Base-by-base conservation (phyloP, 2,888 invertebrate genomes). In the Rhingia rostrata region DNA sequence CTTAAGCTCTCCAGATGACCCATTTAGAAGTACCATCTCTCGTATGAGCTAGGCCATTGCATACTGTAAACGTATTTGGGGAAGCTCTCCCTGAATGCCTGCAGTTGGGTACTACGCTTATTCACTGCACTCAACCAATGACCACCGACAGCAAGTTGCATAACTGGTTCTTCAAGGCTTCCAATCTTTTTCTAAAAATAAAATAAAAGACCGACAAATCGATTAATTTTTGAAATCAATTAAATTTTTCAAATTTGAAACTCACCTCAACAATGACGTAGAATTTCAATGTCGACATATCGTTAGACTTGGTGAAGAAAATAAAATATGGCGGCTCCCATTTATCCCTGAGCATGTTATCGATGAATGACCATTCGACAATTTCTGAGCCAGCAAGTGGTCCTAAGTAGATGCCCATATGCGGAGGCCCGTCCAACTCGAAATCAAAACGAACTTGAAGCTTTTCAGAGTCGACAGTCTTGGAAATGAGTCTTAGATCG, bases 91-190 rank as follows among this genome's bases (percentile, higher is more conserved):
- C 93, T 78, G 77, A 93, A 92, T 35, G 90, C 88, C 64, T 91
- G 85, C 86, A 92, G 93, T 53, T 92, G 92, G 7, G 91, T 89
- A 2, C 93, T 92, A 72, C 91, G 89, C 10, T 89, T 88, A 85
- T 92, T 91, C 45, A 92, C 91, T 32, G 92, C 91, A 84, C 93
- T 92, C 6, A 92, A 90, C 82, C 92, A 92, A 83, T 93, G 92
- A 1, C 93, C 93, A 63, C 91, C 91, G 7, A 93, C 86, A 4
- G 92, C 92, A 22, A 93, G 88, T 78, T 93, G 92, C 61, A 91
- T 89, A 0, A 89, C 89, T 0, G 88, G 87, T 89, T 88, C 89
- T 39, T 88, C 81, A 0, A 83, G 37, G 45, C 79, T 88, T 2
- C 77, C 87, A n/a, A 87, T 89, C 88, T 90, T 39, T 4, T 43